A percentile compares a stretch with the other conserved stretches of the same genome.
phyloP scores from a whole-genome alignment of 2,797 vertebrate species.

The Danio tinwini region DNA sequence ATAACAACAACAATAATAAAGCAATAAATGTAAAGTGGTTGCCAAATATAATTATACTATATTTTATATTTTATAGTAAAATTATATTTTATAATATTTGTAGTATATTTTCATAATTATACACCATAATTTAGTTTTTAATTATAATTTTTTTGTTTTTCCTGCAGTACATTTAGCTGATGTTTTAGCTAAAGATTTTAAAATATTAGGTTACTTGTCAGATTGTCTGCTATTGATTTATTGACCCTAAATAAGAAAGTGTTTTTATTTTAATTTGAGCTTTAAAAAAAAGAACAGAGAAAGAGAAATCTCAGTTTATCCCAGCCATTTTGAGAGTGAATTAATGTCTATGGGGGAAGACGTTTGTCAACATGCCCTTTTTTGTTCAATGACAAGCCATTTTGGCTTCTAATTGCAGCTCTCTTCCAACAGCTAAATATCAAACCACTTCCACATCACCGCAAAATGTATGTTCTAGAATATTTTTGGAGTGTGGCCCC shows the following conservation, averaged over 20 bases:
- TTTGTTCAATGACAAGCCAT: neutral
- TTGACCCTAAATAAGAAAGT: neutral
- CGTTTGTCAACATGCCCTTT: slow-evolving; percentile 27
- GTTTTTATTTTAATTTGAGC: neutral
- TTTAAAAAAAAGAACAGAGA: neutral
- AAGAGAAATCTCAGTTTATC: neutral
- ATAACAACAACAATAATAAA: too few relatives aligned
- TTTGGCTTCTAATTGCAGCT: slow-evolving; percentile 39
- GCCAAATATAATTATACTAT: too few relatives aligned
- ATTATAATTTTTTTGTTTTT: neutral
- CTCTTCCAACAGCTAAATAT: slow-evolving; percentile 44
- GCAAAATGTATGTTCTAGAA: slow-evolving; percentile 42
- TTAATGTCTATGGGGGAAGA: slow-evolving; percentile 24
- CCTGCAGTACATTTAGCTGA: neutral
- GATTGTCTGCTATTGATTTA: neutral
- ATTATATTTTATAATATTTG: too few relatives aligned
- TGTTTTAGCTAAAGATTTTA: neutral
- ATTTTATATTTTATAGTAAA: too few relatives aligned
- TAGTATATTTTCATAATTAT: neutral
- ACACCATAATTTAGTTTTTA: too few relatives aligned
- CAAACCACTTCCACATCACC: slow-evolving; percentile 42
- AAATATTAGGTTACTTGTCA: neutral
- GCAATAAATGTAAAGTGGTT: too few relatives aligned
- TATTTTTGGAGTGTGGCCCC: slow-evolving; percentile 32
- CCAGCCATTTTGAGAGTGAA: slow-evolving; percentile 6